Base-by-base conservation (phyloP, 2,113 vertebrate genomes). In the Scatophagus argus region DNA sequence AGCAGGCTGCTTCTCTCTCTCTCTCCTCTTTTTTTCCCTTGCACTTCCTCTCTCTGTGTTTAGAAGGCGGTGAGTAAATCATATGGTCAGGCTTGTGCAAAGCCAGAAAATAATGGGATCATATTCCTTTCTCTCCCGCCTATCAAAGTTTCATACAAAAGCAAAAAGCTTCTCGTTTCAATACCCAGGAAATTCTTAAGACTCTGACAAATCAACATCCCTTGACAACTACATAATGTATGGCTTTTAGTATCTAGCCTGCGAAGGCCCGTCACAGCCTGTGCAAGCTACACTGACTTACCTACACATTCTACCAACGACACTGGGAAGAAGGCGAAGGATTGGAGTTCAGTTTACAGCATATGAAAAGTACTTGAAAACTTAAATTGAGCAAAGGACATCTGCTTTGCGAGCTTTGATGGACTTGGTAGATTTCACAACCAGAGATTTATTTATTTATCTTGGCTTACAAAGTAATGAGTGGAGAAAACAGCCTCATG, bases 261-360 rank as follows among this genome's bases (percentile, higher is more conserved):
- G 91, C 92, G 92, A 93, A 89, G 93, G 92, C 84, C 87, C 90
- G 88, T 94, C 91, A 89, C 90, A 89, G 93, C 85, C 87, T 89
- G 89, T 94, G 93, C 95, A 95, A 95, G 92, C 77, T 76, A 94
- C 93, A 93, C 88, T 93, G 93, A 93, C 89, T 94, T 94, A 94
- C 77, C 74, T 72, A 73, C 78, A 76, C 79, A 71, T n/a, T 10
- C 70, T 88, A 87, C 84, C 82, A 90, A 77, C 41, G 8, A 64
- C 60, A 70, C 9, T 79, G 71, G 63, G 79, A 60, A 63, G 31
- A 43, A 84, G 51, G 70, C 59, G 62, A 77, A 74, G 70, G 54
- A 70, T 25, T 66, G 60, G 47, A 77, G 58, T 83, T 85, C 74
- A 65, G 59, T 77, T 85, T 58, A 70, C 44, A 49, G 52, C 55